These are phyloP conservation scores for Pyrrhia umbra DNA, from an alignment of 2,888 invertebrate genomes.

Conservation along the genomic window DNA sequence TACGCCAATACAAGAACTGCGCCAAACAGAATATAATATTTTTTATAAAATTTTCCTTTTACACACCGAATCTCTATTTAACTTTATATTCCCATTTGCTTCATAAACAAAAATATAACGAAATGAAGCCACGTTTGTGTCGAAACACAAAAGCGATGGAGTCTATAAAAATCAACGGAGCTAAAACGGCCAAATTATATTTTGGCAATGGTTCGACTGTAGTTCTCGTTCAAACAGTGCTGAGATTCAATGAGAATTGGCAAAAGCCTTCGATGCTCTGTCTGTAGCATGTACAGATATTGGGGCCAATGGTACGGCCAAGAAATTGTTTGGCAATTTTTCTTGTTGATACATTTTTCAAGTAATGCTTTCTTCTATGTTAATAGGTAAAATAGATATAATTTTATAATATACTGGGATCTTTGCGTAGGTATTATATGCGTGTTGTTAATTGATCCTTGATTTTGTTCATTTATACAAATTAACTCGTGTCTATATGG, in stretches of 20 bases:
- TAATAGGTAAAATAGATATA: too few species aligned
- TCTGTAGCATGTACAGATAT: conserved; percentile 50
- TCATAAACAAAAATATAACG: conserved; percentile 60
- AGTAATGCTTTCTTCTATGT: conserved; percentile 14
- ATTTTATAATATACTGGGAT: too few species aligned
- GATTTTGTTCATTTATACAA: too few species aligned
- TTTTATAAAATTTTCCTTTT: conserved; percentile 32
- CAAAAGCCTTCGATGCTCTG: conserved; percentile 53
- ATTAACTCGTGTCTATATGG: too few species aligned
- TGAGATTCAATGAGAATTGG: conserved; percentile 65
- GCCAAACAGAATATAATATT: conserved; percentile 14
- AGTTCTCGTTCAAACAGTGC: conserved; percentile 40
- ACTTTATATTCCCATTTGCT: conserved; percentile 46
- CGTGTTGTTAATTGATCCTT: too few species aligned
- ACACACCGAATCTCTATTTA: conserved; percentile 37
- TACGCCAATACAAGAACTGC: conserved; percentile 25
- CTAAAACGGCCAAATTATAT: conserved; percentile 67
- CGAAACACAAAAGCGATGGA: conserved; percentile 58
- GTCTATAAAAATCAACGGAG: conserved; percentile 67
- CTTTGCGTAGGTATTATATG: too few species aligned
- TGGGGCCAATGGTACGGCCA: conserved; percentile 53
- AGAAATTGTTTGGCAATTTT: conserved; percentile 51
- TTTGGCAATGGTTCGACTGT: conserved; percentile 58
- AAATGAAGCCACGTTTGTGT: conserved; percentile 56
- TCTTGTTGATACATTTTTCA: conserved; percentile 3